phyloP scores from a whole-genome alignment of 2,113 vertebrate genomes.

The Spizaetus ornatus region DNA sequence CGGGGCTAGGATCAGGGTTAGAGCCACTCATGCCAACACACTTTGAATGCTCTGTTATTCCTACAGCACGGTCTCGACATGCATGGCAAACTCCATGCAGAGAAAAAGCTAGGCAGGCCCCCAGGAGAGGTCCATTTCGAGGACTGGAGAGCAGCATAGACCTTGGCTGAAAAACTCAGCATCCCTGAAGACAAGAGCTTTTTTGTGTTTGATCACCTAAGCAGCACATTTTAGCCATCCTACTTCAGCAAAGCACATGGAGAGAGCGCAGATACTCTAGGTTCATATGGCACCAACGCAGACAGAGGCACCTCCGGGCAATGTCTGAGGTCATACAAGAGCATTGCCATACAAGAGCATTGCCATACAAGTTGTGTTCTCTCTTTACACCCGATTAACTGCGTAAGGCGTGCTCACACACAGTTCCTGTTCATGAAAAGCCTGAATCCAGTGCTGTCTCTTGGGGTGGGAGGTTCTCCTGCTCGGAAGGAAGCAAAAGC shows the following conservation, averaged over 20 bases:
- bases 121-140: neutral
- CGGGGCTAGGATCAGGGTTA: neutral
- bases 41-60: neutral
- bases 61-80: neutral
- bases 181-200: neutral
- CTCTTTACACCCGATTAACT: neutral
- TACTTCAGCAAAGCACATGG: neutral
- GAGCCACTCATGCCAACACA: neutral
- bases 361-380: neutral
- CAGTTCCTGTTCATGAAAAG: neutral
- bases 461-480: neutral
- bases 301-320: neutral
- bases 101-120: neutral
- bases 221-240: neutral
- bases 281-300: neutral
- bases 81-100: neutral
- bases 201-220: neutral
- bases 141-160: neutral
- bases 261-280: neutral
- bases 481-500: neutral
- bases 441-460: neutral
- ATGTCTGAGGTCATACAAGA: neutral
- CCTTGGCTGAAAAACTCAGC: neutral
- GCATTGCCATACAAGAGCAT: neutral
- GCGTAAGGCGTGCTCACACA: neutral